A percentile compares a stretch with the other conserved stretches of the same genome.
phyloP scores from a whole-genome alignment of 2,113 vertebrate genomes.

The Mohoua ochrocephala region DNA sequence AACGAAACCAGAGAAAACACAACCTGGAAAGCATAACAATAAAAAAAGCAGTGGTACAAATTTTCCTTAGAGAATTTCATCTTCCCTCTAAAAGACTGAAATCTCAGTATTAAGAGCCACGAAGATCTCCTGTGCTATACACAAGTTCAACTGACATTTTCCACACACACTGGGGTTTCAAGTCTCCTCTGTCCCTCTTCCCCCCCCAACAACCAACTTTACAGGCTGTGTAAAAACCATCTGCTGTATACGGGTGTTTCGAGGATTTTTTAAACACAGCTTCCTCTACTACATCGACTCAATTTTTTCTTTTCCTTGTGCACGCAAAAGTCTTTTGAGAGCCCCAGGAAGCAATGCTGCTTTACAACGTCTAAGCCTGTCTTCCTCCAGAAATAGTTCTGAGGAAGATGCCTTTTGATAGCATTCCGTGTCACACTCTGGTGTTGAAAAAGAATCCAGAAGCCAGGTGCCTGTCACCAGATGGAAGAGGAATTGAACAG shows the following conservation, averaged over 20 bases:
- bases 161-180: not conserved
- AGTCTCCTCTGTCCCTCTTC: not conserved
- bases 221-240: conserved; percentile 4
- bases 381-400: conserved; percentile 7
- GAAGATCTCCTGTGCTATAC: not conserved
- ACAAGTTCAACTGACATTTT: not conserved
- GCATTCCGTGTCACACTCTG: not conserved
- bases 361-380: not conserved
- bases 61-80: not conserved
- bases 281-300: not conserved
- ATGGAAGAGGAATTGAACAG: not conserved
- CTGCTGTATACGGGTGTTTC: not conserved
- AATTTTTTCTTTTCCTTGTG: not conserved
- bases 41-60: not conserved
- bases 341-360: not conserved
- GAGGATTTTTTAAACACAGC: not conserved
- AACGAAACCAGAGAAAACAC: not conserved
- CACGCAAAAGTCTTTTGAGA: not conserved
- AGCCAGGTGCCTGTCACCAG: conserved; percentile 12
- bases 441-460: not conserved
- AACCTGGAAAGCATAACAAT: not conserved
- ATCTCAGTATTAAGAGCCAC: not conserved
- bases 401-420: not conserved
- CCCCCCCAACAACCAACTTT: not conserved
- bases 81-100: not conserved